A percentile compares a stretch with the other conserved stretches of the same genome.
phyloP scores from a whole-genome alignment of 1,140 invertebrate species.

The Parapsyche elsis region DNA sequence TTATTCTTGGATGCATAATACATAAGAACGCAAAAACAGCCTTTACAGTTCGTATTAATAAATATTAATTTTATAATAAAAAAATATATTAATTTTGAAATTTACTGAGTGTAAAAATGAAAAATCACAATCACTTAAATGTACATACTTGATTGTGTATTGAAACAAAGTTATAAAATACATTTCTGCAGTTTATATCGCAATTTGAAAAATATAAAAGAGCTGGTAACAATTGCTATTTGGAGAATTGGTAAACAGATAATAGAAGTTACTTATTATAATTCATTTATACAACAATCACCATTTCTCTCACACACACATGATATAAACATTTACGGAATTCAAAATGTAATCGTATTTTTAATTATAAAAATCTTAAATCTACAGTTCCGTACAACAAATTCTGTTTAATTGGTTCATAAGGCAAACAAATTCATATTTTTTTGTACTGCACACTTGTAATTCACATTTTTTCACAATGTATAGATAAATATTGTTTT shows the following conservation, averaged over 20 bases:
- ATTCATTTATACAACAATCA: not conserved
- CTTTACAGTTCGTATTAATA: too few species aligned
- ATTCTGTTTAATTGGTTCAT: slow-evolving; percentile 28
- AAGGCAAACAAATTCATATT: slow-evolving; percentile 24
- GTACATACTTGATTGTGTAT: too few species aligned
- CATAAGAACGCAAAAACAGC: too few species aligned
- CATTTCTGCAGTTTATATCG: not conserved
- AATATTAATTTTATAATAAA: too few species aligned
- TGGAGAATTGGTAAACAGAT: slow-evolving; percentile 9
- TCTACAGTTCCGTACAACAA: not conserved
- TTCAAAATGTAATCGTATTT: not conserved
- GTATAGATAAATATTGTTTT: not conserved
- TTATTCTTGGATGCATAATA: too few species aligned
- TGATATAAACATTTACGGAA: not conserved
- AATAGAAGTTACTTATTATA: not conserved
- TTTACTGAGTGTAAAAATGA: too few species aligned
- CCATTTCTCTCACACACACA: not conserved
- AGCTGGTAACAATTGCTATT: not conserved
- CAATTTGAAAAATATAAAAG: not conserved
- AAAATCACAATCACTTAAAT: too few species aligned
- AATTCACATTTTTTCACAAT: not conserved
- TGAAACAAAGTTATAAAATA: not conserved
- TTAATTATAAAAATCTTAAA: not conserved
- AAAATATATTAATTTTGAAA: too few species aligned
- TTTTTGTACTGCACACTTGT: slow-evolving; percentile 33